Conservation (phyloP, 2,888 invertebrate genomes). For the Drosophila tripunctata region DNA sequence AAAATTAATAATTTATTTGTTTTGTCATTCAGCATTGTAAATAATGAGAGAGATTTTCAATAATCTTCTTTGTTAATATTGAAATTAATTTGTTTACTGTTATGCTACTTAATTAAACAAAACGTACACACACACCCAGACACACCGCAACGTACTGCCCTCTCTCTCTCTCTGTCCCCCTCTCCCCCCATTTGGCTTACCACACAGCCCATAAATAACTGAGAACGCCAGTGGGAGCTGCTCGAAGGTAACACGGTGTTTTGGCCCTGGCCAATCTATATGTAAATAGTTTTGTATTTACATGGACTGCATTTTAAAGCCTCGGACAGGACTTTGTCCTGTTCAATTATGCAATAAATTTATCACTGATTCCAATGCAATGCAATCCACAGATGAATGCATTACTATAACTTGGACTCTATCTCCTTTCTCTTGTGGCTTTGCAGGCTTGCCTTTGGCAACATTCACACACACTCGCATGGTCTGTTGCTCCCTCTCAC, state of each 20-base stretch:
- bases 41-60: constrained; percentile 80
- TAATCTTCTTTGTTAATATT: constrained; percentile 80
- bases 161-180: constrained; percentile 4
- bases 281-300: constrained; percentile 65
- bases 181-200: constrained; percentile 52
- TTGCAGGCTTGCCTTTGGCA: neutral
- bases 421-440: constrained; percentile 24
- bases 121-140: constrained; percentile 36
- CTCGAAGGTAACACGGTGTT: constrained; percentile 22
- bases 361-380: constrained; percentile 68
- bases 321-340: constrained; percentile 66
- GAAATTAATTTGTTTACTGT: constrained; percentile 81
- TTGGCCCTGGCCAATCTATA: constrained; percentile 53
- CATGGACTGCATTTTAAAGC: constrained; percentile 68
- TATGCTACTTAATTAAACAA: constrained; percentile 79
- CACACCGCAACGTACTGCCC: neutral
- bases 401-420: constrained; percentile 5
- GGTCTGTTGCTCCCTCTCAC: no score
- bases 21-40: constrained; percentile 78
- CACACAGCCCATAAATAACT: constrained; percentile 73
- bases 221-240: constrained; percentile 35
- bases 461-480: neutral
- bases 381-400: constrained; percentile 59
- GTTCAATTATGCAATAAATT: constrained; percentile 80
- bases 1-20: constrained; percentile 79